Evolutionary conservation across 2,888 invertebrate genomes (phyloP), one percentile per base, ranked within the genome.

Genomic region (Cryptocephalus primarius): DNA sequence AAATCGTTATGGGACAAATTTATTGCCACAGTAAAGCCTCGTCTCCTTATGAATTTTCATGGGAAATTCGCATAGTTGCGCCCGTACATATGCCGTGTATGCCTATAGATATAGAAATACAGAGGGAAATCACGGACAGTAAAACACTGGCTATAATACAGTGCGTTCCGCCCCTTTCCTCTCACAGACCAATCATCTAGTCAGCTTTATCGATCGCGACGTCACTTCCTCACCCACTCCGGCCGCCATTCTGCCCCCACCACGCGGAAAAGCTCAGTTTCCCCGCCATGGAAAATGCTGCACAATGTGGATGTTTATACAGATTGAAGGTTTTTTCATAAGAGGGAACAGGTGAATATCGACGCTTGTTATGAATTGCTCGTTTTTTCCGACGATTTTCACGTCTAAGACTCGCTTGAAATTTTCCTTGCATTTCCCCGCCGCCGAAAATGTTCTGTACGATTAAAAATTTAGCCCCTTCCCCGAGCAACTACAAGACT

Each of bases 121-220:
- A 22, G 31, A 14, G n/a, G 34, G 63, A 54, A 66, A 66, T 67
- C 67, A 65, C 63, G 59, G 64, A 63, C 60, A 62, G 63, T 62
- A 61, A 65, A 60, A 63, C 57, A 61, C 62, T 60, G 61, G 42
- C 11, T 32, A 58, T 60, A 59, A 61, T 58, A 57, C 60, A 51
- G 58, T 56, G 54, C 55, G 59, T 57, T 54, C 60, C 62, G 59
- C 63, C 64, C 55, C 57, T 57, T 56, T 56, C 55, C 57, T 57
- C 58, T 57, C 58, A 51, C 59, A 60, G 60, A 55, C 69, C 69
- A 70, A 70, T 70, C 66, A 62, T 58, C 60, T 60, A 54, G 58
- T 59, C 61, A 55, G 65, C 61, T 60, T 59, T 70, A 71, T 71
- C 69, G 71, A 71, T 70, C 70, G 64, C 60, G 60, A 65, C 67